Evolutionary conservation across 2,113 vertebrate species (phyloP), one percentile per base, ranked within the genome.

Genomic region (Microcebus ravelobensis): DNA sequence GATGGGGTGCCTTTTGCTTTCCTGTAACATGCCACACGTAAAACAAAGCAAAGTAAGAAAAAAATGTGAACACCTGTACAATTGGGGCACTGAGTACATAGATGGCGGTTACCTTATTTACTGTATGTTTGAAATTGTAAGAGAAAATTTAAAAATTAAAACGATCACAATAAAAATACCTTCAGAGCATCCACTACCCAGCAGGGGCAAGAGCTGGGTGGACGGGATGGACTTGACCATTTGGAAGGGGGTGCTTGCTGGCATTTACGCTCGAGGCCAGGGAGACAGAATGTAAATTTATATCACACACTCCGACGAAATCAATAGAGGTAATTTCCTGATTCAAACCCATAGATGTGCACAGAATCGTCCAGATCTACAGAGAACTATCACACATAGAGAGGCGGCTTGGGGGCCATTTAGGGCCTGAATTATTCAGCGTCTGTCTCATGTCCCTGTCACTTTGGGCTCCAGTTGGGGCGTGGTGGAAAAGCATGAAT

Each of bases 301-400:
- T 83, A 68, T 92, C 95, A 59, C 88, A 92, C 59, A 85, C 27
- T n/a, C 88, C 5, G 5, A 45, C 18, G 11, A 88, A 96, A 97
- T 96, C 97, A 89, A 97, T 93, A 96, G 95, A 91, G 86, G 82
- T 76, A 87, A 94, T 93, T 96, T 96, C 83, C 89, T 92, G 77
- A 95, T 95, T 82, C 95, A 95, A 70, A 80, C 34, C 77, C 86
- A 20, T 74, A 70, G 67, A 61, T 52, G 68, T 50, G 61, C 86
- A 39, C 52, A 88, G 84, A 92, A 50, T 61, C 71, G 55, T 70
- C 52, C 52, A 63, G 39, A 42, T 59, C 95, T 74, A 21, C 45
- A 83, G 76, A 91, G 89, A 73, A 63, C 34, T 7, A 21, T 8
- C 39, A 45, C 79, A 45, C 61, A 7, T 25, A 31, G 36, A 27